Base-by-base conservation (phyloP, 2,888 invertebrate species). In the Dusona sp. region DNA sequence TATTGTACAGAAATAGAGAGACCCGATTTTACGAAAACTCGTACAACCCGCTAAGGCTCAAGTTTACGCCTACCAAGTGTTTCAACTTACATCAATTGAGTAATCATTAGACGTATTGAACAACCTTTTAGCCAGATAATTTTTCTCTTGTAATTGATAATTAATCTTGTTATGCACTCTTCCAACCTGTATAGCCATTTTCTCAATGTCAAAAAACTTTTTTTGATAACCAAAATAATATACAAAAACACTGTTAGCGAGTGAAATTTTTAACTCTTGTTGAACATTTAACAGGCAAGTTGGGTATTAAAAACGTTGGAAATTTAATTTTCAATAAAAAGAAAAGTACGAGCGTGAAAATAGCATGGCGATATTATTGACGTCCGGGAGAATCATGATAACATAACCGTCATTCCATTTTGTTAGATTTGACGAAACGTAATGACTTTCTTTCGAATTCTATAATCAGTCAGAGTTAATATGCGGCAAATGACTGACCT, bases 1-100 rank as follows among this genome's bases (percentile, higher is more conserved):
- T 85, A 85, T 78, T 78, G 81, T 78, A 85, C 81, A 54, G 77
- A 64, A 78, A 81, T 81, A 81, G 72, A 73, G 57, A 38, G 48
- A 51, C 4, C 22, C 51, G 65, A 54, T 68, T 77, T 77, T 48
- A 51, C 51, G 70, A 42, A 77, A 54, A 81, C 73, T 67, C 38
- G 45, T 65, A 38, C 67, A 67, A 8, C 38, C 22, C 48, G 45
- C 57, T 29, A 61, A 29, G 65, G 19, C 38, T 70, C 38, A 45
- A 73, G 81, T 78, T 81, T 6, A 61, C 67, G 78, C n/a, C 45
- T 8, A 36, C 72, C 4, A 38, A 73, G 75, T 84, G 19, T 72
- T 84, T 22, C 11, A 51, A 48, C 29, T 64, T 42, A n/a, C 70
- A 57, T 74, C 16, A 73, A 33, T 42, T 57, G 64, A 29, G 45